A percentile compares a stretch with the other conserved stretches of the same genome.
phyloP scores from a whole-genome alignment of 2,113 vertebrate genomes.

The Corydoras sp. region DNA sequence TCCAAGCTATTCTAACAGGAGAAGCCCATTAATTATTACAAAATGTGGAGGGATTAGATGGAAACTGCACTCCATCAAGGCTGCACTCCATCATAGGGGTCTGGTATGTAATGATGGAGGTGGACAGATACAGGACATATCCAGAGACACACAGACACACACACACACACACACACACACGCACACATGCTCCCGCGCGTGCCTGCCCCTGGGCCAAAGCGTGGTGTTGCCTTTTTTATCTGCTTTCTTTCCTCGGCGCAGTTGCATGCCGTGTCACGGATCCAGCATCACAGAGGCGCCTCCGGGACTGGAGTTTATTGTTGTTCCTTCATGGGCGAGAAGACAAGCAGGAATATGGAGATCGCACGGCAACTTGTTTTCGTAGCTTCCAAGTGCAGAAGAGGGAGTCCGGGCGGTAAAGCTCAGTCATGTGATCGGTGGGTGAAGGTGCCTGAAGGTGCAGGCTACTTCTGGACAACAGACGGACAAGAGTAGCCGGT shows the following conservation, averaged over 20 bases:
- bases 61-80: too few species aligned
- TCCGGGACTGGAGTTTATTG: slow-evolving; percentile 1
- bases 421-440: not conserved
- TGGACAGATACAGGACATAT: too few species aligned
- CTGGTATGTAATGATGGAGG: too few species aligned
- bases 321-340: slow-evolving; percentile 2
- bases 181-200: not conserved
- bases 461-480: slow-evolving; percentile 1
- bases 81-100: too few species aligned
- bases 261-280: not conserved
- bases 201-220: not conserved
- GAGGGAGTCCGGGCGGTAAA: not conserved
- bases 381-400: not conserved
- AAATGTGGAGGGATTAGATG: too few species aligned
- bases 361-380: slow-evolving; percentile 1
- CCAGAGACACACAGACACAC: slow-evolving; percentile 43
- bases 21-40: too few species aligned
- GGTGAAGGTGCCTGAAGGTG: not conserved
- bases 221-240: slow-evolving; percentile 10
- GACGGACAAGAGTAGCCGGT: slow-evolving; percentile 10
- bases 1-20: too few species aligned
- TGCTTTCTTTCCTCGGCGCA: not conserved
- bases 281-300: not conserved
- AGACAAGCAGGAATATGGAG: not conserved
- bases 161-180: slow-evolving; percentile 43